Conservation (phyloP, 2,113 vertebrate genomes). For the Nothobranchius kuhntae region DNA sequence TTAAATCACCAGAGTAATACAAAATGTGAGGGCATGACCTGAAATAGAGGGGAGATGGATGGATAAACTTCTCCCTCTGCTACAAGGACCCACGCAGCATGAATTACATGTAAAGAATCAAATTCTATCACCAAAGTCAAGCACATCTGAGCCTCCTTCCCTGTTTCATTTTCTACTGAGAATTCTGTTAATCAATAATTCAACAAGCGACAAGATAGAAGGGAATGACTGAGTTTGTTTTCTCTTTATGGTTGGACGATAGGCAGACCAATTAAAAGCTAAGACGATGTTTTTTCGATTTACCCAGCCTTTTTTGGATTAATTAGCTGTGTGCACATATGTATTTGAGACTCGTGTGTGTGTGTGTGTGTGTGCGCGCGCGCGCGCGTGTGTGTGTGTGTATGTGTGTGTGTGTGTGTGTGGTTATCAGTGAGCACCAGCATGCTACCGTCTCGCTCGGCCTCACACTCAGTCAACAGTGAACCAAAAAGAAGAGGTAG, state of each 20-base stretch:
- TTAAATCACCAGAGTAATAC: too few relatives aligned
- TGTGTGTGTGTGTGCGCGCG: constrained; percentile 45
- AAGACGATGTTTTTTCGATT: constrained; percentile 34
- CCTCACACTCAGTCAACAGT: constrained; percentile 75
- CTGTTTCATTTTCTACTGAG: constrained; percentile 50
- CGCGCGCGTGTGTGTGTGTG: constrained; percentile 43
- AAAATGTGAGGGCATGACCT: too few relatives aligned
- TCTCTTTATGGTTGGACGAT: constrained; percentile 68
- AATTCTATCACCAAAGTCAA: constrained; percentile 56
- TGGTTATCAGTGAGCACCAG: constrained; percentile 79
- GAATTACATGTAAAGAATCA: constrained; percentile 66
- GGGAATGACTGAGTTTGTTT: constrained; percentile 70
- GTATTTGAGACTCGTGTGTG: constrained; percentile 32
- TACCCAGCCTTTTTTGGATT: constrained; percentile 60
- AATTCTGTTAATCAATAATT: constrained; percentile 72
- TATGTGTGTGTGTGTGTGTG: constrained; percentile 43
- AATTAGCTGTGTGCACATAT: constrained; percentile 60
- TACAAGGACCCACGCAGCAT: constrained; percentile 56
- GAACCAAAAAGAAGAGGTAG: constrained; percentile 62
- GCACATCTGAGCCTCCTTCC: constrained; percentile 41
- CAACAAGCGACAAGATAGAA: constrained; percentile 70
- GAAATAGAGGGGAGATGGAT: too few relatives aligned
- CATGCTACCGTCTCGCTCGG: constrained; percentile 72
- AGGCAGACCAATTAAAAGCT: constrained; percentile 77
- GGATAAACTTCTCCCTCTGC: constrained; percentile 36